A percentile compares a stretch with the other conserved stretches of the same genome.
These are phyloP conservation scores for Marcusenius ussheri DNA, from an alignment of 2,113 vertebrate species.

Conservation along the genomic window DNA sequence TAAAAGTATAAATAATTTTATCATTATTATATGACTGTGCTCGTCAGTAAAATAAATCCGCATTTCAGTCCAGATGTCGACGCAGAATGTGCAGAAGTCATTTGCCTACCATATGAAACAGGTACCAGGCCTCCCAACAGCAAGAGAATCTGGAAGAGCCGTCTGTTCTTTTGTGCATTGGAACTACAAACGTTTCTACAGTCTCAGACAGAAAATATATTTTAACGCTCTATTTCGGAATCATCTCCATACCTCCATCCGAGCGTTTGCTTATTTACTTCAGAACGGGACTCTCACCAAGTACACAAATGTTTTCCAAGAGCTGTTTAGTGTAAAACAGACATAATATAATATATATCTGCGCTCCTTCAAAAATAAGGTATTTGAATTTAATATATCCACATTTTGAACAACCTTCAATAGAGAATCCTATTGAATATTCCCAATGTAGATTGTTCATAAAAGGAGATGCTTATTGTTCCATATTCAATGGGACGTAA, in stretches of 20 bases:
- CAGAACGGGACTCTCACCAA: background rate
- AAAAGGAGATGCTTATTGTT: slow-evolving; percentile 18
- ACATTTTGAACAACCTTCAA: background rate
- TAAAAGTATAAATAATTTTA: no score
- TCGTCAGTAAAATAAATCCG: background rate
- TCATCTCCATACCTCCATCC: background rate
- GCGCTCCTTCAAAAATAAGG: background rate
- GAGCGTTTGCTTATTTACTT: background rate
- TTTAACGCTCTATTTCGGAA: background rate
- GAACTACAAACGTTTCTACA: background rate
- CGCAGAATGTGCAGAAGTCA: background rate
- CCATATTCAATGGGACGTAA: slow-evolving; percentile 23
- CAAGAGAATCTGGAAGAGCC: background rate
- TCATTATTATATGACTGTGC: background rate
- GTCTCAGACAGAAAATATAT: background rate
- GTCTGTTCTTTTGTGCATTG: background rate
- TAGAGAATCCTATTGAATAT: slow-evolving; percentile 5
- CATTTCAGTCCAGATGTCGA: background rate
- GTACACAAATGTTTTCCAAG: background rate
- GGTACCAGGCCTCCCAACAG: background rate
- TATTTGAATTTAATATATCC: slow-evolving; percentile 9
- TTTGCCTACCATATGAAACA: background rate
- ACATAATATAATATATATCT: background rate
- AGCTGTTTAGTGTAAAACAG: background rate
- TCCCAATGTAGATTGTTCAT: background rate